Evolutionary conservation across 2,888 invertebrate genomes (phyloP), one percentile per base, ranked within the genome.

Genomic region (Eurytoma adleriae): DNA sequence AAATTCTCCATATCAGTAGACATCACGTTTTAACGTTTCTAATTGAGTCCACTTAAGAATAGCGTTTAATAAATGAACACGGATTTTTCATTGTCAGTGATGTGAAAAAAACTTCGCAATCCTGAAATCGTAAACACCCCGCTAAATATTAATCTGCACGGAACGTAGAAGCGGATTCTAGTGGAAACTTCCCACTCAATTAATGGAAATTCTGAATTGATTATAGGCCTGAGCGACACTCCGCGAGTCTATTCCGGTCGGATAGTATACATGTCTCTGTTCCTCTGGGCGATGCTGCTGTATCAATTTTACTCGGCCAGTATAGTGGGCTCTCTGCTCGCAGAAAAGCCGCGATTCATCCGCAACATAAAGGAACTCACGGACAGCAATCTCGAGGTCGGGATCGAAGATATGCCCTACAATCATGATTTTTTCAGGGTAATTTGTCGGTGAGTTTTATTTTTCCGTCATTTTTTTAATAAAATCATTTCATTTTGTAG

Each of bases 181-280:
- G 40, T 40, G 40, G 40, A 40, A 40, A 40, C 40, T 40, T 40
- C 40, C 40, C 40, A 40, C 40, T 40, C 40, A 40, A 40, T 40
- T 40, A 5, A 40, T 7, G 40, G 10, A 40, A 10, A 10, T 40
- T 40, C 40, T 40, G 10, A 61, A 61, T 57, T 40, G 27, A 82
- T 83, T 83, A 0, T 82, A 93, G 93, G 93, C 64, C 88, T 91
- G 80, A 85, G 89, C 5, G 88, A 92, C n/a, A 87, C 89, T 18
- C 91, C 91, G 56, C 88, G 87, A 50, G 89, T 92, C 0, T 89
- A 91, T 27, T 92, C 94, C 1, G 88, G 88, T 13, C 85, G 90
- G 16, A 86, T 89, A 3, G 85, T 89, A 13, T 87, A 87, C 40
- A 66, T 90, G 20, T 85, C 86, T 16, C 79, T 90, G 14, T 87